Conservation (phyloP, 1,140 invertebrate genomes). For the Tyrophagus putrescentiae region DNA sequence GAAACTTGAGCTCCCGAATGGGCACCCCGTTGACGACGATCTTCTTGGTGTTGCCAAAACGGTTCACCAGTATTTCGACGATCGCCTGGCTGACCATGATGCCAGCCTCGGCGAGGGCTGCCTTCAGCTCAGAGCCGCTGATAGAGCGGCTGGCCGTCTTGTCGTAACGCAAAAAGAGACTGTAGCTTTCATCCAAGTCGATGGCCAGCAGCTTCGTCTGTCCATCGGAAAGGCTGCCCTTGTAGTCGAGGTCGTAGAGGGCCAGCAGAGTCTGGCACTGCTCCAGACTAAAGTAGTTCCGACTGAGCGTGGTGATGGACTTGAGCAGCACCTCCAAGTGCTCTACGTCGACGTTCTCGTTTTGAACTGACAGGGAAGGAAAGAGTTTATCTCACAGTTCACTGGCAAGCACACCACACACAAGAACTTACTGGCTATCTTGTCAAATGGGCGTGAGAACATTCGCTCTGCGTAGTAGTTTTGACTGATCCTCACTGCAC, state of each 20-base stretch:
- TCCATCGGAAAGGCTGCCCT: background rate
- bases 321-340: background rate
- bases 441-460: background rate
- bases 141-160: background rate
- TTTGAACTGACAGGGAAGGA: background rate
- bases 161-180: background rate
- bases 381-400: too few relatives aligned
- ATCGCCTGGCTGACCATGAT: background rate
- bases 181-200: background rate
- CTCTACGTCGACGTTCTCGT: background rate
- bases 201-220: background rate
- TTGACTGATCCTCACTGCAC: background rate
- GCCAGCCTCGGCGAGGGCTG: background rate
- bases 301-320: background rate
- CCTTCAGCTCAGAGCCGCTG: background rate
- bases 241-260: constrained; percentile 4
- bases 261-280: background rate
- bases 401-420: background rate
- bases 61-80: background rate
- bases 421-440: background rate
- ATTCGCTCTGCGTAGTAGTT: background rate
- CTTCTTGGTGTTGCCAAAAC: background rate
- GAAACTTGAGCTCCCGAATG: background rate
- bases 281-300: constrained; percentile 6
- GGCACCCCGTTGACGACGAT: constrained; percentile 1